These are phyloP conservation scores for Epinephelus awoara DNA, from an alignment of 2,797 vertebrate genomes.

Conservation along the genomic window DNA sequence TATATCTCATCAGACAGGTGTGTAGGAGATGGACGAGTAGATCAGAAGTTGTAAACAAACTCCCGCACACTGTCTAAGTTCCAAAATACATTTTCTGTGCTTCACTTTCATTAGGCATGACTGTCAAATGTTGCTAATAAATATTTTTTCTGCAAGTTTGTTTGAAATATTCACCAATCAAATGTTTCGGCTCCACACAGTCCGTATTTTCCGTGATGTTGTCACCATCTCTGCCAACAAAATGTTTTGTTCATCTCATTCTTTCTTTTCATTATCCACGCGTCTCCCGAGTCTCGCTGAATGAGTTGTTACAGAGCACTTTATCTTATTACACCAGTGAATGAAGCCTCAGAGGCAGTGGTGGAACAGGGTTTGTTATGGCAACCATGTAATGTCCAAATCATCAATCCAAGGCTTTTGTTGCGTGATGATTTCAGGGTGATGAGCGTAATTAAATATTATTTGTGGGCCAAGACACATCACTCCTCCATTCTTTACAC, in stretches of 20 bases:
- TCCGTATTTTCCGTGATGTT: constrained; percentile 46
- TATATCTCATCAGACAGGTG: too few relatives aligned
- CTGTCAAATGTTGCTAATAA: too few relatives aligned
- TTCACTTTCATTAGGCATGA: too few relatives aligned
- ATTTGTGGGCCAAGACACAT: constrained; percentile 30
- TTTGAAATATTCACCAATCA: not conserved
- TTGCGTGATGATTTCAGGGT: constrained; percentile 39
- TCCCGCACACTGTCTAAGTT: too few relatives aligned
- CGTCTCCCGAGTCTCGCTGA: constrained; percentile 19
- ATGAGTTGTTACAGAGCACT: constrained; percentile 46
- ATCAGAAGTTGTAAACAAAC: too few relatives aligned
- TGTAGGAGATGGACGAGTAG: too few relatives aligned
- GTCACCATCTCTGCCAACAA: constrained; percentile 36
- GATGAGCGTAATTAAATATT: constrained; percentile 36
- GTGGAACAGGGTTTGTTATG: constrained; percentile 25
- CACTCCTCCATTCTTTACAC: constrained; percentile 16
- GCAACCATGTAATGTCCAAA: constrained; percentile 51
- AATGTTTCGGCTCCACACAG: constrained; percentile 17
- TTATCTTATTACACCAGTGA: constrained; percentile 58
- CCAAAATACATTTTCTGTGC: too few relatives aligned
- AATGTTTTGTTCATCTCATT: constrained; percentile 50
- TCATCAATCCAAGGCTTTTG: constrained; percentile 47
- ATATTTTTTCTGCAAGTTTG: too few relatives aligned
- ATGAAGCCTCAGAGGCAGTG: constrained; percentile 28
- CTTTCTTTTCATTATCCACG: constrained; percentile 52